phyloP scores from a whole-genome alignment of 1,140 invertebrate genomes.

The Venturia canescens region DNA sequence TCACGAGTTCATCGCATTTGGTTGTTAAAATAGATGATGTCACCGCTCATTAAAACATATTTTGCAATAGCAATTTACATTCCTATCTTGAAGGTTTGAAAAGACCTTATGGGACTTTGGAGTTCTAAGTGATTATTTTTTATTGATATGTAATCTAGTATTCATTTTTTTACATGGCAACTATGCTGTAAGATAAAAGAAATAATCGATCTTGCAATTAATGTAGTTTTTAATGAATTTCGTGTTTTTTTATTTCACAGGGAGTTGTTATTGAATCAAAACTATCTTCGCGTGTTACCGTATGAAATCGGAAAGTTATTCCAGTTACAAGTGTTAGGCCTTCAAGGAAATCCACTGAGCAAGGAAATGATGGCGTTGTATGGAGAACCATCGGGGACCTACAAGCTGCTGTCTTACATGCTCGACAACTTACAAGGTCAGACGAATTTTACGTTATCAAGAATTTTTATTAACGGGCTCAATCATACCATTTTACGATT shows the following conservation, averaged over 20 bases:
- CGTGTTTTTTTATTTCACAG: conserved; percentile 81
- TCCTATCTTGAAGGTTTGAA: no score
- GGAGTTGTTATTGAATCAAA: conserved; percentile 96
- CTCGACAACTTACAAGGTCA: conserved; percentile 96
- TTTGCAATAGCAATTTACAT: no score
- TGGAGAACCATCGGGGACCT: conserved; percentile 94
- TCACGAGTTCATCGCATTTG: no score
- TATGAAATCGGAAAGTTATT: conserved; percentile 99
- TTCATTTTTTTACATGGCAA: no score
- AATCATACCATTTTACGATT: neutral
- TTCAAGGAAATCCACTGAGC: conserved; percentile 95
- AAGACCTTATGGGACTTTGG: no score
- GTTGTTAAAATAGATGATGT: no score
- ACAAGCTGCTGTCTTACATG: conserved; percentile 95
- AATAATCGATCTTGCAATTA: no score
- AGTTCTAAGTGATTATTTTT: no score
- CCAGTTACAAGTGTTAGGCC: conserved; percentile 92
- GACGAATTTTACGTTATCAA: conserved; percentile 62
- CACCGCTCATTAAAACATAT: no score
- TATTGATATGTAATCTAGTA: no score
- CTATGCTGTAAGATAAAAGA: no score
- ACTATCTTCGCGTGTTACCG: conserved; percentile 93
- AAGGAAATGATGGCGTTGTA: conserved; percentile 95
- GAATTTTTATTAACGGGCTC: neutral
- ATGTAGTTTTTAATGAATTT: conserved; percentile 48